Base-by-base conservation (phyloP, 2,797 vertebrate genomes). In the Rhodeus uyekii region DNA sequence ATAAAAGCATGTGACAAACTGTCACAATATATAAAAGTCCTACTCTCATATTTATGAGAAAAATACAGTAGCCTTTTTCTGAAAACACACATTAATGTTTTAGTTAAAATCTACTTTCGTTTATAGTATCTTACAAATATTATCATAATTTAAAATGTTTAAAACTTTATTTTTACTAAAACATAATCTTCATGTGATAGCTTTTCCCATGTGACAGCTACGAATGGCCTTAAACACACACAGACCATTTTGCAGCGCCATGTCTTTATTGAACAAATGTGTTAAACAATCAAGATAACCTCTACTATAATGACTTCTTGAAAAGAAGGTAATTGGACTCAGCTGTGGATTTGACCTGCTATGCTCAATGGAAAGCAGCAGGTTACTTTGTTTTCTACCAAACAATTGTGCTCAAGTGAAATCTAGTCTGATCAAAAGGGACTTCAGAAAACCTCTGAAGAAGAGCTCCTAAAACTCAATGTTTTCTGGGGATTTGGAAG, bases 211-310 rank as follows among this genome's bases (percentile, higher is more conserved):
- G 12, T 53, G 48, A 36, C 4, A 64, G 22, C 18, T 19, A 22
- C 2, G 9, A 74, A 32, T 38, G 13, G 13, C 61, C 22, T 64
- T 65, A 65, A 61, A 72, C 29, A 63, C 38, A 44, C 53, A 80
- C 19, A 19, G 53, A 29, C 64, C 29, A 80, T 72, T 80, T 72
- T 13, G 29, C 14, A 36, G 22, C 61, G 39, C 78, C 8, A 46
- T 72, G 53, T 72, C 39, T 80, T 58, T 72, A 80, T 71, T 72
- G 67, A 46, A 80, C 36, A 80, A 71, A 46, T 48, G 39, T 80
- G 29, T 72, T 34, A 44, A 68, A 78, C 46, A 79, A 79, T 69
- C 36, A 79, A 58, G 48, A 77, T 63, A 77, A 77, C 42, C 29
- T 64, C 12, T 65, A 34, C 19, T 46, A 48, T 65, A 67, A 67